Base-by-base conservation (phyloP, 1,140 invertebrate genomes). In the Wiebesia pumilae region DNA sequence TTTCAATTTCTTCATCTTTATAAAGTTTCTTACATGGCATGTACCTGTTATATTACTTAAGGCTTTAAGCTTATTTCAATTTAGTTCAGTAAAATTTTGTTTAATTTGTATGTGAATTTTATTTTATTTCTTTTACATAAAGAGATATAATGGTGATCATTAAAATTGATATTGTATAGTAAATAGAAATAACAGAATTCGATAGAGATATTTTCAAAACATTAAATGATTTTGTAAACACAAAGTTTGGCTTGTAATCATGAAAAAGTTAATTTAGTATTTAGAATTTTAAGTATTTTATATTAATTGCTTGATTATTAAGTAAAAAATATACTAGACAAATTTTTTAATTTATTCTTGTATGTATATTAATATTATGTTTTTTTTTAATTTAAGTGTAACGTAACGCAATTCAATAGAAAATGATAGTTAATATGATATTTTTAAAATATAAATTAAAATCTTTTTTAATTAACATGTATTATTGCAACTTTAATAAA, bases 91-190 rank as follows among this genome's bases (percentile, higher is more conserved):
- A 40, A 47, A 33, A 43, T n/a, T 30, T 83, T 24, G 40, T 54
- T 71, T 2, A 33, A 73, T 43, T 19, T 54, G 3, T 35, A 69
- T 62, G 30, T 67, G 10, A 51, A 73, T 73, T 83, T 16, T 51
- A 71, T 43, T 81, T 83, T 35, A 58, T 83, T 54, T 75, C 19
- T 73, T 40, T 83, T 30, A 54, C 7, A 30, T 14, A 75, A 40
- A 83, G 27, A 35, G 43, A 82, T 51, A 33, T n/a, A 9, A 30
- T 47, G 19, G 19, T 33, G 19, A 35, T 51, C 14, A 67, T 6
- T 38, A 33, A 75, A 81, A 40, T 21, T 35, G 33, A 40, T 35
- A 75, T 75, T 69, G 9, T 69, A 30, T 75, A 73, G 58, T 83
- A 83, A 14, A 73, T 21, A 38, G 24, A 65, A 38, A n/a, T 75